phyloP scores from a whole-genome alignment of 2,113 vertebrate genomes.

The Dunckerocampus dactyliophorus region DNA sequence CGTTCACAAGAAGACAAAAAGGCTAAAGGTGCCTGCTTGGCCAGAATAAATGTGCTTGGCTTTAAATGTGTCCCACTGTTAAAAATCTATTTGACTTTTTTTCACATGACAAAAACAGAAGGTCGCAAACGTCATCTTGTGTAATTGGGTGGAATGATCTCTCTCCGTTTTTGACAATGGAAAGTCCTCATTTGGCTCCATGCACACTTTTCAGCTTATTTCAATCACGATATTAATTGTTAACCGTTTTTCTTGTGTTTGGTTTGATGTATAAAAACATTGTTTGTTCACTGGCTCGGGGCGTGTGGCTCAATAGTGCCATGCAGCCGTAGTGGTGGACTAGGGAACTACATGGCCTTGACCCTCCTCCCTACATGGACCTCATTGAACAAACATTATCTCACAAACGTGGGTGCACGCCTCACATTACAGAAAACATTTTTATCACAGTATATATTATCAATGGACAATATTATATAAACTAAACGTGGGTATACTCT shows the following conservation, averaged over 20 bases:
- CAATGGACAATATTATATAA: too few relatives aligned
- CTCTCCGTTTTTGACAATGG: not conserved
- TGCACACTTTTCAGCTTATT: not conserved
- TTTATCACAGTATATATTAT: too few relatives aligned
- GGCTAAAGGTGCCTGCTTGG: conserved; percentile 25
- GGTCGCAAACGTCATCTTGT: conserved; percentile 24
- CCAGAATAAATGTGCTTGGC: conserved; percentile 2
- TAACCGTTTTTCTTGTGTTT: not conserved
- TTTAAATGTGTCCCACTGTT: not conserved
- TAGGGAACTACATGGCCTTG: conserved; percentile 55
- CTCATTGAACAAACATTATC: not conserved
- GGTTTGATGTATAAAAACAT: conserved; percentile 11
- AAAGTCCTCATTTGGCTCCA: not conserved
- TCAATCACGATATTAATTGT: not conserved
- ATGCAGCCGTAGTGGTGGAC: conserved; percentile 38
- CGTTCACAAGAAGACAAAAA: conserved; percentile 27
- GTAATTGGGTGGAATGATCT: not conserved
- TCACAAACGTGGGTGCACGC: too few relatives aligned
- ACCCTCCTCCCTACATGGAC: conserved; percentile 14
- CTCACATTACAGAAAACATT: too few relatives aligned
- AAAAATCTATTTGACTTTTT: not conserved
- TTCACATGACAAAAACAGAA: conserved; percentile 1
- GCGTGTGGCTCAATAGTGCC: conserved; percentile 59
- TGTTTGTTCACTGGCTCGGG: conserved; percentile 40
- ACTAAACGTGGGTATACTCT: too few relatives aligned